These are phyloP conservation scores for Papilio protenor DNA, from an alignment of 2,888 invertebrate genomes.

Conservation along the genomic window DNA sequence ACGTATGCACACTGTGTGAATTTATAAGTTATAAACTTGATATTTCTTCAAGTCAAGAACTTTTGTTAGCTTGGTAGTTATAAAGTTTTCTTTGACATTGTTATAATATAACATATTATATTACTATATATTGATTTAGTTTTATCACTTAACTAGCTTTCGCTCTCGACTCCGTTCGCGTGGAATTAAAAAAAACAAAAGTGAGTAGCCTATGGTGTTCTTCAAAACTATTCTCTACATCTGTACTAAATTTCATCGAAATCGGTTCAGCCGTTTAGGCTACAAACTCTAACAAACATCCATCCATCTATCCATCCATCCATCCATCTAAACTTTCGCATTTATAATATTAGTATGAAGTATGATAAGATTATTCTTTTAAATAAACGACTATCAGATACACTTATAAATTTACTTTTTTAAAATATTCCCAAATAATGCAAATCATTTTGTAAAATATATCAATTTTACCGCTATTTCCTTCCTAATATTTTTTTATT, in stretches of 20 bases:
- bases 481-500: neutral
- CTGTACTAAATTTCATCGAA: no score
- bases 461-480: neutral
- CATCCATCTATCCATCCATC: no score
- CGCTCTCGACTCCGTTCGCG: no score
- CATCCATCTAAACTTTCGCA: no score
- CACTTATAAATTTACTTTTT: neutral
- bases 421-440: neutral
- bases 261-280: no score
- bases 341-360: no score
- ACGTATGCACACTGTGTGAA: conserved; percentile 30
- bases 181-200: no score
- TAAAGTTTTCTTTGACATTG: conserved; percentile 33
- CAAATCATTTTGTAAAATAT: neutral
- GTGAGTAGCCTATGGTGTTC: no score
- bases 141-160: neutral
- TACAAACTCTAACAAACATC: no score
- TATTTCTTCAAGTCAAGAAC: conserved; percentile 33
- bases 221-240: no score
- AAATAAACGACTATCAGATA: neutral
- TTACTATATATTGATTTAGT: neutral
- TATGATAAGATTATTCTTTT: no score
- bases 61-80: conserved; percentile 31
- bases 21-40: conserved; percentile 39
- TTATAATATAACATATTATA: neutral